phyloP scores from a whole-genome alignment of 2,797 vertebrate species.

The Prunella strophiata region DNA sequence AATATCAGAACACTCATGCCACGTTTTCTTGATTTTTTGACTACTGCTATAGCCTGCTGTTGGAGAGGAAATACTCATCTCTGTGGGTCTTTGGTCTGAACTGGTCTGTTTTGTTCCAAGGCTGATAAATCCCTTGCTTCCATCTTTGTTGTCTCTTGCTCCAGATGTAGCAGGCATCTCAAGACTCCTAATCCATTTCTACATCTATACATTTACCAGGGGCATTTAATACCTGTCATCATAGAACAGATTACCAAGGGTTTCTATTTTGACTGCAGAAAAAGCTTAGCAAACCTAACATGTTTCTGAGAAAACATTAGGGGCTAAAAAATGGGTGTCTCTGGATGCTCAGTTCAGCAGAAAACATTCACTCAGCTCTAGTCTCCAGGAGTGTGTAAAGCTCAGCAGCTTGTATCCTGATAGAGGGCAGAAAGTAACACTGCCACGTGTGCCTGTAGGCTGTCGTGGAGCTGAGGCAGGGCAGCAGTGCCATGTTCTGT shows the following conservation, averaged over 20 bases:
- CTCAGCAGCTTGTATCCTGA: neutral
- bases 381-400: neutral
- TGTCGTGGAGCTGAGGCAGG: neutral
- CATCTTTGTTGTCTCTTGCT: neutral
- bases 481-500: neutral
- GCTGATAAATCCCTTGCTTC: neutral
- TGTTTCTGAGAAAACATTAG: neutral
- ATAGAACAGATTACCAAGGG: neutral
- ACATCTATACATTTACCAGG: neutral
- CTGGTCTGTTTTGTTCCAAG: neutral
- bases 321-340: neutral
- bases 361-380: neutral
- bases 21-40: neutral
- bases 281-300: neutral
- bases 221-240: neutral
- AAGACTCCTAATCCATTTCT: neutral
- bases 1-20: rapidly evolving
- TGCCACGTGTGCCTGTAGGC: neutral
- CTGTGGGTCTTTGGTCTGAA: neutral
- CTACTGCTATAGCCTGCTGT: neutral
- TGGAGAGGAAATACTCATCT: neutral
- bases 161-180: neutral
- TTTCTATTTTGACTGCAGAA: neutral
- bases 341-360: neutral
- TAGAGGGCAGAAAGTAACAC: neutral